Conservation (phyloP, 2,888 invertebrate genomes). For the Zootermopsis nevadensis region DNA sequence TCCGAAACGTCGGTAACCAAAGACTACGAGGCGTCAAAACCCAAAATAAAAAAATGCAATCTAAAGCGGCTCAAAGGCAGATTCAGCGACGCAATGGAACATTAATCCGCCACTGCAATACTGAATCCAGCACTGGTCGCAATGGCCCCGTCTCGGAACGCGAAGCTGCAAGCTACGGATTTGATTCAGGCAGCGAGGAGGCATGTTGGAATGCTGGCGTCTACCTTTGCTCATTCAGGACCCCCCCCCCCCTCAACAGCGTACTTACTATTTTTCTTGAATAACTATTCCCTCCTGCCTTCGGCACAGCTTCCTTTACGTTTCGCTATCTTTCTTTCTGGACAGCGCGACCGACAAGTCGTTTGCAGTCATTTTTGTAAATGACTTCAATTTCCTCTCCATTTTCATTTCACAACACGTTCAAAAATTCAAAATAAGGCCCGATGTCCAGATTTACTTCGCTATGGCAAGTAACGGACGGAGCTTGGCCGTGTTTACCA, state of each 20-base stretch:
- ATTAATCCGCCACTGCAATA: conserved; percentile 1
- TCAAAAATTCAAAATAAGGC: too few species aligned
- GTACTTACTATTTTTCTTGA: not conserved
- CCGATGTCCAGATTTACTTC: too few species aligned
- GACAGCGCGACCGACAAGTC: not conserved
- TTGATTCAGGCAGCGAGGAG: conserved; percentile 8
- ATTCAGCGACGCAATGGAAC: too few species aligned
- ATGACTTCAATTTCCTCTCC: too few species aligned
- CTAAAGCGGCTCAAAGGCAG: too few species aligned
- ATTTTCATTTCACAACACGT: too few species aligned
- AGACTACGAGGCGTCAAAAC: too few species aligned
- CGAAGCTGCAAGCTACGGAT: conserved; percentile 17
- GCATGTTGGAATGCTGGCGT: conserved; percentile 4
- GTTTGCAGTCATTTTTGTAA: too few species aligned
- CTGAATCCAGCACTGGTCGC: conserved; percentile 2
- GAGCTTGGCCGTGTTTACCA: too few species aligned
- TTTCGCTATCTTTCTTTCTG: not conserved
- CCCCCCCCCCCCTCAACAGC: not conserved
- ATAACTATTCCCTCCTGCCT: not conserved
- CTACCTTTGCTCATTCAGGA: not conserved
- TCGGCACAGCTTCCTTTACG: not conserved
- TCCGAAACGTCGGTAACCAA: too few species aligned
- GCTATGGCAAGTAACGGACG: too few species aligned
- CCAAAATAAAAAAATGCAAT: too few species aligned
- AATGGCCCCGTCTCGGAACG: not conserved